These are phyloP conservation scores for Caenorhabditis sp. DNA, from an alignment of 2,888 invertebrate genomes.

Conservation along the genomic window DNA sequence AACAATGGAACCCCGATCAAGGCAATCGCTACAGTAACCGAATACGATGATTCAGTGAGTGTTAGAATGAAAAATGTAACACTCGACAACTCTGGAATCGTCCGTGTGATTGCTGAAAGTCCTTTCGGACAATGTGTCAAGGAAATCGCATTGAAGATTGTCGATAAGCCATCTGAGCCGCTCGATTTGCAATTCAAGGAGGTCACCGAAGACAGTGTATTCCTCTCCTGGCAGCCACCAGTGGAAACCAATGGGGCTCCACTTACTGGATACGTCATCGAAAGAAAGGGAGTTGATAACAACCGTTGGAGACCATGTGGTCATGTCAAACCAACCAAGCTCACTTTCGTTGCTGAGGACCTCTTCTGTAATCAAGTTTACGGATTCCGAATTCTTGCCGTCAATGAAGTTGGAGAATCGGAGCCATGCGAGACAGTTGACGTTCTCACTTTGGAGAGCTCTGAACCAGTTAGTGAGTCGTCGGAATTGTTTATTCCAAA, in stretches of 20 bases:
- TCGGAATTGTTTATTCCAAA: constrained; percentile 68
- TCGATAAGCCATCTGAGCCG: constrained; percentile 79
- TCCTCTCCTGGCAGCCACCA: constrained; percentile 84
- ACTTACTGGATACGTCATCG: constrained; percentile 77
- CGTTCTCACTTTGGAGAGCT: constrained; percentile 72
- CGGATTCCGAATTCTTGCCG: constrained; percentile 76
- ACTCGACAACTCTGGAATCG: constrained; percentile 87
- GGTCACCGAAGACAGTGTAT: constrained; percentile 69
- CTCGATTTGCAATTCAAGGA: constrained; percentile 68
- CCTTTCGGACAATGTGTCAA: constrained; percentile 62
- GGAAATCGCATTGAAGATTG: constrained; percentile 72
- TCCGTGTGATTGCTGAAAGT: constrained; percentile 86
- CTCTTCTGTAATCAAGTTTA: constrained; percentile 78
- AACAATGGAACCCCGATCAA: constrained; percentile 84
- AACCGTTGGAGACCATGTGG: constrained; percentile 75
- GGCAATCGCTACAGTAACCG: constrained; percentile 83
- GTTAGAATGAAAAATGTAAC: constrained; percentile 87
- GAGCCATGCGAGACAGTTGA: constrained; percentile 77
- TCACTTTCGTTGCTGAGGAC: constrained; percentile 72
- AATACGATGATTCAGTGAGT: constrained; percentile 75
- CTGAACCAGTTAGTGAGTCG: constrained; percentile 63
- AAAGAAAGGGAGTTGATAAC: constrained; percentile 76
- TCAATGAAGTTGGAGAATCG: constrained; percentile 79
- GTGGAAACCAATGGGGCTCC: constrained; percentile 88
- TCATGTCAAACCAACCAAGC: constrained; percentile 60